Base-by-base conservation (phyloP, 2,888 invertebrate species). In the Dermolepida albohirtum region DNA sequence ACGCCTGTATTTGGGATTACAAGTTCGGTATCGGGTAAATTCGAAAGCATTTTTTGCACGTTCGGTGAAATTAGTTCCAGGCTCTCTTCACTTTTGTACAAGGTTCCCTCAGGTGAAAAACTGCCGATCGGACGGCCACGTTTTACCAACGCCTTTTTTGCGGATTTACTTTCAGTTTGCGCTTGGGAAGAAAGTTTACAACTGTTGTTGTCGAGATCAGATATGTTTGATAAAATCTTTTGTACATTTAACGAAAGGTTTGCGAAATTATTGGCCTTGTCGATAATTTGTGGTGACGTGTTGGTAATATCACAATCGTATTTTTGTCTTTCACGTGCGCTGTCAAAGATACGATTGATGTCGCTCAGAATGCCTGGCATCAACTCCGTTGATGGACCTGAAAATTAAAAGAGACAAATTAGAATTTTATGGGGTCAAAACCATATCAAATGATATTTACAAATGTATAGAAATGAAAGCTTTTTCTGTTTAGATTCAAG, bases 331-430 rank as follows among this genome's bases (percentile, higher is more conserved):
- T 34, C 64, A 34, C 50, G 44, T 43, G 71, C 78, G 69, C 85
- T 85, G 75, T 86, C 88, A 76, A 87, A 87, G 74, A 95, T 86
- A 73, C 92, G 92, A 85, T 96, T 95, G 83, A 94, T 95, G 84
- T 94, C 92, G 72, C 92, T 93, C 84, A 96, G 88, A 72, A 95
- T 87, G 74, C 93, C 92, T 69, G 95, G 94, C 81, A 93, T 91
- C 82, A 96, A 86, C 82, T 96, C 95, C 77, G 92, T 91, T 75
- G 93, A 92, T 79, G 93, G 91, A 83, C 95, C 95, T 95, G 89
- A 51, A 89, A 88, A 75, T 22, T 22, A 79, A 84, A 59, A 62
- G 39, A 11, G 11, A 55, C 4, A n/a, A 40, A 55, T 34, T 34
- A 34, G 34, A 52, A 34, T 29, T 1, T 55, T 11, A 49, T 16